Percentiles rank a stretch among this genome's conserved stretches.
These are phyloP conservation scores for Drosophila barbarae DNA, from an alignment of 2,888 invertebrate genomes.

Conservation along the genomic window DNA sequence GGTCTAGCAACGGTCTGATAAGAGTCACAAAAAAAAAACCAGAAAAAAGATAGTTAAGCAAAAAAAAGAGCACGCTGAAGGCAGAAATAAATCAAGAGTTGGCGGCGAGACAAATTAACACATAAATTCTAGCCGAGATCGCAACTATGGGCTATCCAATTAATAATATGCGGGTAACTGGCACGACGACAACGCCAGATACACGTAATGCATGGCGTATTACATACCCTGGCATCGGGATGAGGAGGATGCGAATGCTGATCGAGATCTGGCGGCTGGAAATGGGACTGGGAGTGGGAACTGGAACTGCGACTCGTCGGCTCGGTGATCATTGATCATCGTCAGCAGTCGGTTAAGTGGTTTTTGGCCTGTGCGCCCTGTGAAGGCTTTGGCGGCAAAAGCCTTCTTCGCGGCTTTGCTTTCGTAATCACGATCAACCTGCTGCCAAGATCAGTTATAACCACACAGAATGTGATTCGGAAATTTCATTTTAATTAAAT, in stretches of 20 bases:
- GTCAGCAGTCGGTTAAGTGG: conserved; percentile 48
- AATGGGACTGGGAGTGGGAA: not conserved
- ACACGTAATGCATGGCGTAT: conserved; percentile 72
- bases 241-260: conserved; percentile 7
- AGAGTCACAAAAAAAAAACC: conserved; percentile 14
- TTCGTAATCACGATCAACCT: conserved; percentile 47
- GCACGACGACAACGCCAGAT: conserved; percentile 72
- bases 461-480: conserved; percentile 54
- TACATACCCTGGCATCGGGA: conserved; percentile 42
- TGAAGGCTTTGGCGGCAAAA: conserved; percentile 49
- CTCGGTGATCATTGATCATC: conserved; percentile 71
- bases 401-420: not conserved
- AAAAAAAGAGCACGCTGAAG: not conserved
- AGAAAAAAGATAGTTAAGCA: not conserved
- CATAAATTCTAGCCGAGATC: conserved; percentile 65
- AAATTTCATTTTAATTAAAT: conserved; percentile 76
- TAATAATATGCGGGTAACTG: conserved; percentile 74
- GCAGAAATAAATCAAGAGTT: conserved; percentile 64
- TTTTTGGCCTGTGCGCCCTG: conserved; percentile 21
- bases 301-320: conserved; percentile 33
- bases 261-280: conserved; percentile 32
- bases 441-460: conserved; percentile 43
- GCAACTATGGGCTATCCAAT: conserved; percentile 51
- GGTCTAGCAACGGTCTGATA: conserved; percentile 19
- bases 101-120: conserved; percentile 72